Base-by-base conservation (phyloP, 2,797 vertebrate species). In the Chrosomus eos region DNA sequence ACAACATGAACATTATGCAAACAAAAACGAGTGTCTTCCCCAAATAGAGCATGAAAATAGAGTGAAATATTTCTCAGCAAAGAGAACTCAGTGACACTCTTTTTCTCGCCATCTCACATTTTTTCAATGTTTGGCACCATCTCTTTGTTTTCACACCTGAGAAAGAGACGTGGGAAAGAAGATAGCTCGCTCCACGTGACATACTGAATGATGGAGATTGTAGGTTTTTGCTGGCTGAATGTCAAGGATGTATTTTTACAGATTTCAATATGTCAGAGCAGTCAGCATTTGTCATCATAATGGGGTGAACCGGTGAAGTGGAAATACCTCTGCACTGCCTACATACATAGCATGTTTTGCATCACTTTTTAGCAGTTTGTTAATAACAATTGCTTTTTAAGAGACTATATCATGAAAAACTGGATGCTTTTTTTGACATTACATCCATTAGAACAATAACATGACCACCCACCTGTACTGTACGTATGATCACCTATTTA, bases 41-140 rank as follows among this genome's bases (percentile, higher is more conserved):
- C 58, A 51, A 74, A 82, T 8, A 51, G 14, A 45, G 53, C 2
- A 28, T 9, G 13, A 26, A 72, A 55, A n/a, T n/a, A 19, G 16
- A 26, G 36, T 0, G 1, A 40, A 53, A 3, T 14, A 23, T 43
- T 81, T 81, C 53, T 38, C 38, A 40, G 53, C 31, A 68, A 72
- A 28, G 36, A 60, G 28, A 83, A 21, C 60, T 84, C 28, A 53
- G 45, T 40, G 16, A 8, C 18, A 40, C 74, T 45, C 62, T 14
- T 21, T 51, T 74, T 73, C 48, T 71, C 73, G 45, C 68, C 88
- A 79, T 40, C 89, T 82, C 82, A 87, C 71, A 3, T 18, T 86
- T 33, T 83, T 74, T 76, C 58, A 11, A 7, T 51, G 80, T 79
- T 78, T 88, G 88, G 82, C 40, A 70, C 11, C 60, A 38, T 78